Base-by-base conservation (phyloP, 2,888 invertebrate species). In the Epinotia bilunana region DNA sequence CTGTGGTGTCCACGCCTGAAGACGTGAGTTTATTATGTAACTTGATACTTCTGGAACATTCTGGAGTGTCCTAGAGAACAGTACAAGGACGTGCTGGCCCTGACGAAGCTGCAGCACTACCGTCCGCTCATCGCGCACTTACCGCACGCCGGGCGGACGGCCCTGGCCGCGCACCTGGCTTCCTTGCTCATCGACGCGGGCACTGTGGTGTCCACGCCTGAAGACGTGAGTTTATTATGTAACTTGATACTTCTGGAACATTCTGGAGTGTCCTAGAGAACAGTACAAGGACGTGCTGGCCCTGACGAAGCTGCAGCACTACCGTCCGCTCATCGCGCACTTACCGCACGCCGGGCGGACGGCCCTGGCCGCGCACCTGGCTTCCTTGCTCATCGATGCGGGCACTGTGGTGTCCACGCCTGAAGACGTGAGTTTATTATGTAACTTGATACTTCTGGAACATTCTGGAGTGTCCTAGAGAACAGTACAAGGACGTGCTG, bases 281-380 rank as follows among this genome's bases (percentile, higher is more conserved):
- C 97, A 97, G 84, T 99, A 99, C 92, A 98, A 98, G 89, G 97
- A 99, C 89, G 96, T 99, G 16, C 94, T 99, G 63, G 97, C 97
- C 0, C 96, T 99, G 18, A 95, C 99, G 74, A 96, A 97, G 83
- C 93, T 99, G 78, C 96, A 97, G 83, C 97, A 98, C 92, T 99
- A 98, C 86, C 96, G 97, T 9, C 97, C 97, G 0, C 94, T 99
- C 60, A 95, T 99, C 78, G 81, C 96, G 61, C 97, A 97, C 86
- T 96, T 99, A 86, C 99, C 99, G 91, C 98, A 97, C 84, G 95
- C 96, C 4, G 98, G 98, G 0, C 94, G 99, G 74, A 97, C 98
- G 85, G 95, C 97, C 76, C 95, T 99, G 80, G 98, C 98, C 13
- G 96, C 97, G 20, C 98, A 98, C 87, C 95, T 99, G 72, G 96